Evolutionary conservation across 2,888 invertebrate genomes (phyloP).

Genomic region (Homarus gammarus): DNA sequence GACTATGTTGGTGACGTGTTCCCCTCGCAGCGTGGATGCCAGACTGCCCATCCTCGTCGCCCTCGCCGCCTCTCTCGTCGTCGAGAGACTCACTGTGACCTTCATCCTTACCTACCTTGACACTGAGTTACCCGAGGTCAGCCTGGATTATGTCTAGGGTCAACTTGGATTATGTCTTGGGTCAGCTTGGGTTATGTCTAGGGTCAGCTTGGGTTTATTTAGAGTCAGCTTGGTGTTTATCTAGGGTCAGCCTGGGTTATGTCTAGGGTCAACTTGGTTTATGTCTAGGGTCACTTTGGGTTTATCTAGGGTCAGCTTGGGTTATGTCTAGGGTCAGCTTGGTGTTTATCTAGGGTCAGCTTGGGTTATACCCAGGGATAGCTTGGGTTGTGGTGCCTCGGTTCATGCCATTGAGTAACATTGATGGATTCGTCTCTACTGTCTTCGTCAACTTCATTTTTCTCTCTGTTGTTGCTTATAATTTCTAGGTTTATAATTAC

Average conservation of each 20-base stretch:
- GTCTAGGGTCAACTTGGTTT: conserved; percentile 13
- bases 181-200: too few relatives aligned
- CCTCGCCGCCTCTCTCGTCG: conserved; percentile 1
- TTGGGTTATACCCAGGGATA: conserved; percentile 25
- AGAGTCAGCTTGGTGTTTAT: too few relatives aligned
- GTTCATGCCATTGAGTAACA: not conserved
- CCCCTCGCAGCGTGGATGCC: conserved; percentile 3
- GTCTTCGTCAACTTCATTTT: too few relatives aligned
- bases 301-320: too few relatives aligned
- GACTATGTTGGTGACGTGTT: conserved; percentile 26
- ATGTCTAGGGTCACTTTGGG: not conserved
- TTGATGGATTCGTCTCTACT: too few relatives aligned
- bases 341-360: too few relatives aligned
- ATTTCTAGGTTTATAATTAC: too few relatives aligned
- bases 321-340: conserved; percentile 13
- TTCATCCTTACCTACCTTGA: conserved; percentile 3
- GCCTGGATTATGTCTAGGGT: not conserved
- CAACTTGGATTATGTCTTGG: too few relatives aligned
- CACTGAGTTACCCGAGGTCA: conserved; percentile 10
- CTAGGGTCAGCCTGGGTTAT: too few relatives aligned
- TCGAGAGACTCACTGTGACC: conserved; percentile 23
- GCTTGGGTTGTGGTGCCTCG: not conserved
- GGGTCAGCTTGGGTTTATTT: conserved; percentile 19
- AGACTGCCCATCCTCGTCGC: conserved; percentile 25
- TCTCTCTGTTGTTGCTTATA: too few relatives aligned